A percentile compares a stretch with the other conserved stretches of the same genome.
Evolutionary conservation across 2,888 invertebrate genomes (phyloP).

Genomic region (Arctia plantaginis): DNA sequence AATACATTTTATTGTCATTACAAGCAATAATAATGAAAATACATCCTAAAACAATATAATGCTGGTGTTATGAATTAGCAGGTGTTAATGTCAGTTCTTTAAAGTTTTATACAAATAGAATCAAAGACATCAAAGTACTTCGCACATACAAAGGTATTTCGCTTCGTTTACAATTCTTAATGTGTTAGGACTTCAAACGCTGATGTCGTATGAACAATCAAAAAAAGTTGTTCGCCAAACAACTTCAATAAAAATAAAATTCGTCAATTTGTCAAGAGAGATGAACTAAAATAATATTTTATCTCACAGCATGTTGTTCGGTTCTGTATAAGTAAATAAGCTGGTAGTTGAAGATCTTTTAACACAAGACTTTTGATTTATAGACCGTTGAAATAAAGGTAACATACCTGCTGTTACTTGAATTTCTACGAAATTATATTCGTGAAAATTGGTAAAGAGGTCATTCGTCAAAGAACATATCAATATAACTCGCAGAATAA

Average conservation of each 20-base stretch:
- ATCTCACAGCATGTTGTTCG: not conserved
- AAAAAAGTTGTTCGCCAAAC: not conserved
- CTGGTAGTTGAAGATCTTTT: not conserved
- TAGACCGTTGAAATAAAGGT: not conserved
- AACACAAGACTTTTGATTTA: not conserved
- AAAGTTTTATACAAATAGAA: not conserved
- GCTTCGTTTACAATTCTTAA: not conserved
- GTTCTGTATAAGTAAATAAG: not conserved
- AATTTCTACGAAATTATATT: not conserved
- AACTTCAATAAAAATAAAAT: slow-evolving; percentile 1
- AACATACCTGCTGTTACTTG: not conserved
- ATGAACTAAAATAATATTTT: not conserved
- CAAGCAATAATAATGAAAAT: too few species aligned
- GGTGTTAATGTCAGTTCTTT: not conserved
- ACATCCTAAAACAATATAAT: not conserved
- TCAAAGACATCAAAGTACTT: not conserved
- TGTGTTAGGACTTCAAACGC: not conserved
- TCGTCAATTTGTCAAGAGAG: not conserved
- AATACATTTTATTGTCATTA: not conserved
- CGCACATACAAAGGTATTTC: not conserved
- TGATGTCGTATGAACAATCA: not conserved
- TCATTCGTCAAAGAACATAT: too few species aligned
- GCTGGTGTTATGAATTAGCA: not conserved
- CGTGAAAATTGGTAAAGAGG: not conserved
- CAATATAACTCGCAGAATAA: not conserved